Evolutionary conservation across 2,113 vertebrate species (phyloP), one percentile per base, ranked within the genome.

Genomic region (Ornithorhynchus anatinus): DNA sequence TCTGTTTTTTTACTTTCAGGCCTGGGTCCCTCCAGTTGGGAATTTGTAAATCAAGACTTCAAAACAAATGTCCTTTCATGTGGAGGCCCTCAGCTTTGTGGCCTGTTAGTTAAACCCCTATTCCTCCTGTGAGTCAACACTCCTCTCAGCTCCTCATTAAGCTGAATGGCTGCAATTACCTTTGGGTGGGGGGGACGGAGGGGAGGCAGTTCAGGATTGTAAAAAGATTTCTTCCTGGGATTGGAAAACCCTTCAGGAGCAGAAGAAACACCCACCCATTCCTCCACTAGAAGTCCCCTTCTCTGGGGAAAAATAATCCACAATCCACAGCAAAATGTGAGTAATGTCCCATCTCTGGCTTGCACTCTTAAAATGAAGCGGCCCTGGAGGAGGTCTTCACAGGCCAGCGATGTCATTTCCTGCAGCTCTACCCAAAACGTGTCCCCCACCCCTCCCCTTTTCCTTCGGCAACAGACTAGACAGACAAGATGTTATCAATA

Each of bases 61-160:
- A 93, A 92, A 94, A 94, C 88, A 93, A 94, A 93, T 92, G 91
- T 85, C 90, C 89, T 90, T 93, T 92, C 89, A 89, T 88, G 87
- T 90, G 82, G 75, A 82, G 81, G 54, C 61, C 72, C 72, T 86
- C 59, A 51, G 69, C 80, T 86, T 87, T 78, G 77, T 84, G 75
- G 77, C 72, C 82, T 86, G 84, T 68, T 75, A 84, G 82, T 80
- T 85, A 77, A 84, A 48, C 16, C 75, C 51, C 23, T 77, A 79
- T 81, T 77, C 85, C 79, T 87, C 76, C 80, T 58, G 67, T 81
- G 76, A 85, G 72, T 76, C 57, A 72, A 87, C 78, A 77, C 60
- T 80, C 42, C 86, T 80, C 71, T 84, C 81, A 84, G 84, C 82
- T 83, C 82, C 76, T 86, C 81, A 63, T 87, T 89, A 88, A 88